Evolutionary conservation across 2,888 invertebrate genomes (phyloP).

Genomic region (Epirrita christyi): DNA sequence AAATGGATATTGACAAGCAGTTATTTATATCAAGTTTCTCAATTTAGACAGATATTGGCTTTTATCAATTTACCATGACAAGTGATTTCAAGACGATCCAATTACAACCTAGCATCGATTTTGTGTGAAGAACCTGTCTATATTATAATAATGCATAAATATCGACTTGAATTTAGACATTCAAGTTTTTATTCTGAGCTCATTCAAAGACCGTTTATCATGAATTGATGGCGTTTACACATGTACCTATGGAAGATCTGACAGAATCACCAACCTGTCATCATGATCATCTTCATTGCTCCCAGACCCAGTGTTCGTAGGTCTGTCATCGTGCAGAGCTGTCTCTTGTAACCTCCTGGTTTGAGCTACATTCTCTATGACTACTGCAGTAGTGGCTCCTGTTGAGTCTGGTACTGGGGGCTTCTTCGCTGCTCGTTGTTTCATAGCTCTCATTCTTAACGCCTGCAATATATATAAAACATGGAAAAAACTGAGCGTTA

Average conservation of each 20-base stretch:
- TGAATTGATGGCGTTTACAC: no score
- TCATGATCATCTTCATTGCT: slow-evolving; percentile 74
- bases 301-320: slow-evolving; percentile 92
- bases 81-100: slow-evolving; percentile 54
- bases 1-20: slow-evolving; percentile 14
- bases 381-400: slow-evolving; percentile 90
- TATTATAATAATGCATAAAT: background rate
- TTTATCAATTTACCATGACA: slow-evolving; percentile 20
- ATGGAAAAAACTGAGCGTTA: no score
- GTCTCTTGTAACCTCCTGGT: slow-evolving; percentile 93
- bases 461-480: slow-evolving; percentile 83
- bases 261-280: slow-evolving; percentile 59
- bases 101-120: slow-evolving; percentile 32
- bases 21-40: slow-evolving; percentile 14
- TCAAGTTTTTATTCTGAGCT: no score
- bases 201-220: no score
- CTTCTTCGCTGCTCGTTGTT: slow-evolving; percentile 91
- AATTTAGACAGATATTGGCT: slow-evolving; percentile 18
- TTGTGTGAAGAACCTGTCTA: slow-evolving; percentile 5
- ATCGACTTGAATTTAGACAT: background rate
- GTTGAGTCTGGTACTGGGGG: slow-evolving; percentile 90
- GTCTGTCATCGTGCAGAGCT: slow-evolving; percentile 90
- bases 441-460: slow-evolving; percentile 92
- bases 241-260: background rate
- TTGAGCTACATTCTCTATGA: slow-evolving; percentile 95